Conservation (phyloP, 2,888 invertebrate genomes). For the Didymodactylos carnosus region DNA sequence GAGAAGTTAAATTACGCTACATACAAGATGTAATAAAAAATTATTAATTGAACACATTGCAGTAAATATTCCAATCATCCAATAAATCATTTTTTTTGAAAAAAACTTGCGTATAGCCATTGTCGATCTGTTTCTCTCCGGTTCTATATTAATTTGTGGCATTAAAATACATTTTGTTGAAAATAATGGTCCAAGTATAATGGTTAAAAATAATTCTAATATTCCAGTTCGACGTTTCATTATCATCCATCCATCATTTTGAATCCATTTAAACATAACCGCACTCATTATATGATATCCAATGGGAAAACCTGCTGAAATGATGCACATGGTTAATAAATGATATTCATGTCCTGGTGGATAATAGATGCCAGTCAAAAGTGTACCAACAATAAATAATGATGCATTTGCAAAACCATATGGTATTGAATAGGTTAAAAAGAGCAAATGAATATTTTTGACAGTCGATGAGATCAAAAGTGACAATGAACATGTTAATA, state of each 20-base stretch:
- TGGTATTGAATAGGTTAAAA: slow-evolving; percentile 10
- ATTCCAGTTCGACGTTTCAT: not conserved
- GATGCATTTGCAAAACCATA: slow-evolving; percentile 10
- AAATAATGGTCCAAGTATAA: not conserved
- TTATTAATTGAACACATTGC: slow-evolving; percentile 6
- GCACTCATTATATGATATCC: slow-evolving; percentile 9
- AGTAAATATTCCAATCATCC: slow-evolving; percentile 2
- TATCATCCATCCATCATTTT: slow-evolving; percentile 1
- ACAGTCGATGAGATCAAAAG: slow-evolving; percentile 1
- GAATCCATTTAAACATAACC: not conserved
- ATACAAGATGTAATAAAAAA: slow-evolving; percentile 8
- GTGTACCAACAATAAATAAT: slow-evolving; percentile 5
- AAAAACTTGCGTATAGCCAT: too few relatives aligned
- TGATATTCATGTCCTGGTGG: slow-evolving; percentile 9
- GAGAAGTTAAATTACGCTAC: not conserved
- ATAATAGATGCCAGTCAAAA: slow-evolving; percentile 7
- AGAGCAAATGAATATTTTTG: slow-evolving; percentile 2
- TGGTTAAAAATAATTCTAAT: not conserved
- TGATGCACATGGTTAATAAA: not conserved
- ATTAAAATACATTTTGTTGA: not conserved
- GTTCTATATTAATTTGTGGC: not conserved
- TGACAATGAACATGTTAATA: not conserved
- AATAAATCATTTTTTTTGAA: not conserved
- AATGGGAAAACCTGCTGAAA: slow-evolving; percentile 9
- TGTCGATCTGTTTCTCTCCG: too few relatives aligned